These are phyloP conservation scores for Sciurus niger DNA, from an alignment of 2,113 vertebrate genomes.

Conservation along the genomic window DNA sequence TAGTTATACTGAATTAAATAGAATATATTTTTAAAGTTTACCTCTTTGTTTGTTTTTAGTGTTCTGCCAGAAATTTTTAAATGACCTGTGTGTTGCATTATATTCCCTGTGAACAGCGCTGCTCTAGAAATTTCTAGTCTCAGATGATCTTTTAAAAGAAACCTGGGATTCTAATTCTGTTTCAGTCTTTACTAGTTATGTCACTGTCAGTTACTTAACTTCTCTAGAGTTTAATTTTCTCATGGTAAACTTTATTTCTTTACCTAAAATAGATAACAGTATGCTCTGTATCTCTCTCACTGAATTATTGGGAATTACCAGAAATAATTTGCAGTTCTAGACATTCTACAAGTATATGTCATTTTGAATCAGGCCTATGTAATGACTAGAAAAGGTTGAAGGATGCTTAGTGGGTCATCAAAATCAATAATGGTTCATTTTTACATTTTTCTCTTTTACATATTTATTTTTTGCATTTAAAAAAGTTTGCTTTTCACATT, in stretches of 20 bases:
- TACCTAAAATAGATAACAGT: too few relatives aligned
- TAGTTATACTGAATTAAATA: background rate
- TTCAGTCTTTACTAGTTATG: background rate
- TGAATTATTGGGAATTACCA: too few relatives aligned
- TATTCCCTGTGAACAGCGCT: background rate
- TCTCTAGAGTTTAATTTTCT: too few relatives aligned
- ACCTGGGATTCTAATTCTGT: background rate
- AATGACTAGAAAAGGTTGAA: background rate
- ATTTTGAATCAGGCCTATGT: too few relatives aligned
- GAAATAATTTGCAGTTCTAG: too few relatives aligned
- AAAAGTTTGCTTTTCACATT: background rate
- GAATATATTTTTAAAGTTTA: too few relatives aligned
- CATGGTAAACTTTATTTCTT: too few relatives aligned
- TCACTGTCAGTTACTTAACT: too few relatives aligned
- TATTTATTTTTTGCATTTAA: background rate
- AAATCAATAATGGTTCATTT: background rate
- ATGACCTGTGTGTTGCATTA: background rate
- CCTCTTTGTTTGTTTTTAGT: too few relatives aligned
- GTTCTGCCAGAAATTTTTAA: background rate
- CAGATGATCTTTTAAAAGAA: constrained; percentile 39
- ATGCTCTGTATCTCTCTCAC: too few relatives aligned
- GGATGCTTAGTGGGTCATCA: background rate
- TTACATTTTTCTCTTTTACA: background rate
- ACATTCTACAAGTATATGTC: too few relatives aligned
- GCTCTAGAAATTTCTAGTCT: background rate